These are phyloP conservation scores for Rhabdophis nuchalis DNA, from an alignment of 2,797 vertebrate genomes.

Conservation along the genomic window DNA sequence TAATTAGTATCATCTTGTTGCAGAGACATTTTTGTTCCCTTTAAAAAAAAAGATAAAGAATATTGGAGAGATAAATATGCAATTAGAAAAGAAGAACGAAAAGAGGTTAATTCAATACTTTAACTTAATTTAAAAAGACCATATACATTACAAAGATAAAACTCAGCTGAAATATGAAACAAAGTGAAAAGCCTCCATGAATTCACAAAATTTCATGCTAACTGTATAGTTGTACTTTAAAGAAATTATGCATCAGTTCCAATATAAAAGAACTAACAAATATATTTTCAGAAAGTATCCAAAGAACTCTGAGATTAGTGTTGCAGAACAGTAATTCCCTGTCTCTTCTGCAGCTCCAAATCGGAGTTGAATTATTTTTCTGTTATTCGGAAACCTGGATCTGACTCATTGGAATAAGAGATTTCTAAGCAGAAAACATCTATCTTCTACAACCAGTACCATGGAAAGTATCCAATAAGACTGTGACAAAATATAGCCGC, in stretches of 20 bases:
- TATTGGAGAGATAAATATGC: neutral
- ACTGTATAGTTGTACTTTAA: neutral
- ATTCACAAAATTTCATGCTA: neutral
- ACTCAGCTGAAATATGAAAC: neutral
- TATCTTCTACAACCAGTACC: neutral
- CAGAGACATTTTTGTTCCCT: neutral
- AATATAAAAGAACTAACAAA: neutral
- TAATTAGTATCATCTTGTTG: neutral
- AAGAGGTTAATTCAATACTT: neutral
- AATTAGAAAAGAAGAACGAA: neutral
- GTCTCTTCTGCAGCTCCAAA: neutral
- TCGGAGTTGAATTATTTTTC: neutral
- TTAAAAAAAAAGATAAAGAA: neutral
- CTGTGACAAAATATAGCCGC: neutral
- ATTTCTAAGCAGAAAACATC: neutral
- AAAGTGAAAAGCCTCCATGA: neutral
- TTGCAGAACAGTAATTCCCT: neutral
- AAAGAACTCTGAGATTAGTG: neutral
- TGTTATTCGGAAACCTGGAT: neutral
- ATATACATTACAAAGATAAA: neutral
- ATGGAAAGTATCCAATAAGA: neutral
- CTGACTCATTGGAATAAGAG: neutral
- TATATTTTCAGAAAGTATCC: neutral
- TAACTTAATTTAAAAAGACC: neutral
- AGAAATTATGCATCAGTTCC: neutral